phyloP scores from a whole-genome alignment of 1,140 invertebrate genomes.

The Orchestia grillus region DNA sequence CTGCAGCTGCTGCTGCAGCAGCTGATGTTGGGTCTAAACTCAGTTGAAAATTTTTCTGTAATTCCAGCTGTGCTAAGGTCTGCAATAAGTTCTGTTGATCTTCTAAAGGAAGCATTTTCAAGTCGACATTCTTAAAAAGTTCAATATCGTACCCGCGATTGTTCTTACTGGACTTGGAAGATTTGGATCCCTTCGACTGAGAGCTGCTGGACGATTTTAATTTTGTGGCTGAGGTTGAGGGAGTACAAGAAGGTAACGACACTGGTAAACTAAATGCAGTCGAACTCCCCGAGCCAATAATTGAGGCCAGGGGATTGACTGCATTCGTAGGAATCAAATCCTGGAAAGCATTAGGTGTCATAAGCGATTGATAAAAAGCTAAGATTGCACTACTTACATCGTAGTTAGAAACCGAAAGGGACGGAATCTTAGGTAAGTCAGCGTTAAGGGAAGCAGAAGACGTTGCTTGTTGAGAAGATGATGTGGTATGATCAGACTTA shows the following conservation, averaged over 20 bases:
- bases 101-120: not conserved
- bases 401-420: not conserved
- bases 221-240: conserved; percentile 1
- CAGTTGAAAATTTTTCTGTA: not conserved
- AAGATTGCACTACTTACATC: not conserved
- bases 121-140: not conserved
- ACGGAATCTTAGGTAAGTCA: conserved; percentile 15
- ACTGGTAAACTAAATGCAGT: conserved; percentile 3
- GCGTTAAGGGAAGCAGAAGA: not conserved
- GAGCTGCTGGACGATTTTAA: conserved; percentile 24
- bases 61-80: not conserved
- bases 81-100: not conserved
- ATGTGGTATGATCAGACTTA: not conserved
- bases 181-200: conserved; percentile 2
- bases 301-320: not conserved
- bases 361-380: not conserved
- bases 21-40: not conserved
- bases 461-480: not conserved
- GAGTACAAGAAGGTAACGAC: not conserved
- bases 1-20: not conserved
- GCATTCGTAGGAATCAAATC: not conserved
- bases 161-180: conserved; percentile 9
- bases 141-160: not conserved
- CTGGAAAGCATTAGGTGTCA: not conserved
- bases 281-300: not conserved